phyloP scores from a whole-genome alignment of 1,140 invertebrate genomes.

The Zaprionus ghesquierei region DNA sequence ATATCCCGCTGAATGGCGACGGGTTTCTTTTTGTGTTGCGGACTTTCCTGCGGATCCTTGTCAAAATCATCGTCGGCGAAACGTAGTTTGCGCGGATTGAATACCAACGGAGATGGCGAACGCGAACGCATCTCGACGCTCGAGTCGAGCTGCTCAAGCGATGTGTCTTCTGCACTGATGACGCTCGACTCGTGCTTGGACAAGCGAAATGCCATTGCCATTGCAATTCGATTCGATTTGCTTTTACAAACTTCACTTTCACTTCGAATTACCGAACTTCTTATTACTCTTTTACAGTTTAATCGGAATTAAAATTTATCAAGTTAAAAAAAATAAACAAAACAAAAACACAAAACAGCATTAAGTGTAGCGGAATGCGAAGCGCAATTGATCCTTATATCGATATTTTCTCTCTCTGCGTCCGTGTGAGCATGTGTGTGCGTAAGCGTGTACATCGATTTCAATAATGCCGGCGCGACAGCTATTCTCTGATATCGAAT shows the following conservation, averaged over 20 bases:
- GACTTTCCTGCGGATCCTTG: constrained; percentile 62
- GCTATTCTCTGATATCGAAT: neutral
- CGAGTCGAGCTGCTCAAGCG: constrained; percentile 59
- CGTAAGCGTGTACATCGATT: constrained; percentile 1
- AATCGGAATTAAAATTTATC: constrained; percentile 1
- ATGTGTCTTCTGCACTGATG: constrained; percentile 51
- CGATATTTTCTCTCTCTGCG: constrained; percentile 18
- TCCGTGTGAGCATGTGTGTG: neutral
- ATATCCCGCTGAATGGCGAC: neutral
- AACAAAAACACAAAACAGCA: constrained; percentile 66
- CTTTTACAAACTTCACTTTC: constrained; percentile 9
- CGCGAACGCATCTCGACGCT: constrained; percentile 74
- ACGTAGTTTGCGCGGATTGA: constrained; percentile 72
- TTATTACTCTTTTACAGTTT: neutral
- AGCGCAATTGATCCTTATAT: constrained; percentile 31
- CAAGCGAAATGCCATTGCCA: constrained; percentile 69
- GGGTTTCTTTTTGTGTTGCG: constrained; percentile 39
- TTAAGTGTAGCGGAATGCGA: constrained; percentile 53
- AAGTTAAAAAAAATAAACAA: constrained; percentile 49
- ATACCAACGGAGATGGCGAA: constrained; percentile 61
- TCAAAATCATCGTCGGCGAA: constrained; percentile 75
- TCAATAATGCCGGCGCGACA: neutral
- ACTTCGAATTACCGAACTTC: neutral
- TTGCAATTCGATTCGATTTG: constrained; percentile 12
- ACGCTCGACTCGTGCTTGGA: constrained; percentile 65